Evolutionary conservation across 2,888 invertebrate genomes (phyloP).

Genomic region (Torymus texanus): DNA sequence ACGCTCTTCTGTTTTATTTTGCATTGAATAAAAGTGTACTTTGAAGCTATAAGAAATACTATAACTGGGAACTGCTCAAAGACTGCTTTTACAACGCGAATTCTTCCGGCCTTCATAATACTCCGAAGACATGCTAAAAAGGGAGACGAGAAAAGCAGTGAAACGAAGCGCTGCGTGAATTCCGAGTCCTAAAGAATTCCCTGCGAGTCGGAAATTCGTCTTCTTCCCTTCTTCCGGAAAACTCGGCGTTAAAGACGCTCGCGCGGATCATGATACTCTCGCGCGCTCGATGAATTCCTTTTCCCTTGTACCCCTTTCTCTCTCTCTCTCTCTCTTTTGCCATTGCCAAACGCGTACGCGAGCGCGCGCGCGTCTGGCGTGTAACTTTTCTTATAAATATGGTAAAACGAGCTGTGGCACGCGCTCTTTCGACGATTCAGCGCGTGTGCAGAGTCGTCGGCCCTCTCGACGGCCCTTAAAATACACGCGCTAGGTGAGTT

Average conservation of each 20-base stretch:
- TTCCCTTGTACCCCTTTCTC: too few species aligned
- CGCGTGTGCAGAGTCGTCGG: conserved; percentile 2
- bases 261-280: background rate
- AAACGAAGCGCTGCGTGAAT: conserved; percentile 15
- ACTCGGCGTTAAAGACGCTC: conserved; percentile 10
- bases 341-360: background rate
- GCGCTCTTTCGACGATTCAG: conserved; percentile 15
- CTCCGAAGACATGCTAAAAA: background rate
- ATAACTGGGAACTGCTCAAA: too few species aligned
- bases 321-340: background rate
- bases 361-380: background rate
- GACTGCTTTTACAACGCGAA: too few species aligned
- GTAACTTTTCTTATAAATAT: conserved; percentile 43
- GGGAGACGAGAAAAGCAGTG: background rate
- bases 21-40: background rate
- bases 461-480: conserved; percentile 3
- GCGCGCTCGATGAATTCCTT: too few species aligned
- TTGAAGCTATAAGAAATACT: too few species aligned
- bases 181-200: background rate
- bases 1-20: too few species aligned
- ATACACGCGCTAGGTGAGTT: conserved; percentile 12
- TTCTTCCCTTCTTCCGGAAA: background rate
- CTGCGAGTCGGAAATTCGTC: conserved; percentile 2
- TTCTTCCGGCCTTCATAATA: background rate
- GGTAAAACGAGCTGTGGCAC: conserved; percentile 3